Conservation (phyloP, 2,113 vertebrate species). For the Cettia cetti region DNA sequence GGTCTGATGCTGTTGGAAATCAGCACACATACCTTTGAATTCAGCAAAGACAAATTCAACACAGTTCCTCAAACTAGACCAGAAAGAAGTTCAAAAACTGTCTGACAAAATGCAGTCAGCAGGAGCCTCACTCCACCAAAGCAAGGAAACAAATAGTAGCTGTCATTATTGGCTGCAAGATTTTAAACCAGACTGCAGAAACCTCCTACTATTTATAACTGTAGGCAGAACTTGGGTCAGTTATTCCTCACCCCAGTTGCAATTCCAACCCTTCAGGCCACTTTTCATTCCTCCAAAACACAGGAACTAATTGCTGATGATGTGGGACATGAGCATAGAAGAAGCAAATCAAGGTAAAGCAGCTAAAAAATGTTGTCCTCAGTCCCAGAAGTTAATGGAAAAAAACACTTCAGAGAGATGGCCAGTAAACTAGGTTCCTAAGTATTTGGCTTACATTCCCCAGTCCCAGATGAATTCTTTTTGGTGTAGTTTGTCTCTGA, state of each 20-base stretch:
- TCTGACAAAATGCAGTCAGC: neutral
- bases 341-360: neutral
- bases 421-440: neutral
- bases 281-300: neutral
- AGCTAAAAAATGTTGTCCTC: neutral
- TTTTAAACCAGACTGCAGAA: neutral
- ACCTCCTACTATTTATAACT: neutral
- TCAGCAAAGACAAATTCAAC: neutral
- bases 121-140: neutral
- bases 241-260: neutral
- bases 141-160: neutral
- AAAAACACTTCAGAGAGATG: neutral
- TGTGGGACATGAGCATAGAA: neutral
- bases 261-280: neutral
- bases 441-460: neutral
- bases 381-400: neutral
- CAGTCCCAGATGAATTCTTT: neutral
- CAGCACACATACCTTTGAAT: rapidly evolving
- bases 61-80: neutral
- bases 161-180: neutral
- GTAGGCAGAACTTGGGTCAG: rapidly evolving
- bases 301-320: neutral
- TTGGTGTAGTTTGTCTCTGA: neutral
- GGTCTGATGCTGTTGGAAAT: neutral
- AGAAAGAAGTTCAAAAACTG: neutral